These are phyloP conservation scores for Nyctibius bracteatus DNA, from an alignment of 2,113 vertebrate species.

Conservation along the genomic window DNA sequence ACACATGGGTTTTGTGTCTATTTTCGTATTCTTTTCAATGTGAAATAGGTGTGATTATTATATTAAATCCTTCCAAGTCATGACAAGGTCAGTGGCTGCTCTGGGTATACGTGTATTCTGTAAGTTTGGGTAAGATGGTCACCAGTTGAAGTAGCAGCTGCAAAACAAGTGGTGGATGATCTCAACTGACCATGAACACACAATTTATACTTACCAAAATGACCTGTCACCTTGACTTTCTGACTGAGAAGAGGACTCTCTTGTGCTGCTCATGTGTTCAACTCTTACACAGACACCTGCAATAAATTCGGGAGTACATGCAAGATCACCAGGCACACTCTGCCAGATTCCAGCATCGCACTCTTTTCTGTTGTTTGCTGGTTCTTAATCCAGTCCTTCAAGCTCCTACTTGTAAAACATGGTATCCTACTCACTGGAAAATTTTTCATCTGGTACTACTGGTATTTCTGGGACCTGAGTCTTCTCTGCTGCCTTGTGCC, in stretches of 20 bases:
- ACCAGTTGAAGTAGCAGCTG: not conserved
- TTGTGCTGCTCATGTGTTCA: not conserved
- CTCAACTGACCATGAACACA: not conserved
- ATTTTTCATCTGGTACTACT: not conserved
- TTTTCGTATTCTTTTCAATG: not conserved
- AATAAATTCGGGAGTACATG: not conserved
- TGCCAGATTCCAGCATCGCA: not conserved
- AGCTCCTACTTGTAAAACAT: not conserved
- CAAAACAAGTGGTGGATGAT: not conserved
- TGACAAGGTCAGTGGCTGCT: not conserved
- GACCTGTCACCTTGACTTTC: not conserved
- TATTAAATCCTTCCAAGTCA: not conserved
- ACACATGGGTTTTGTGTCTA: not conserved
- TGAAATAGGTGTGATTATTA: not conserved
- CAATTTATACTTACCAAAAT: not conserved
- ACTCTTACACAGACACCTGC: not conserved
- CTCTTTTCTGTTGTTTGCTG: not conserved
- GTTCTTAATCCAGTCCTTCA: not conserved
- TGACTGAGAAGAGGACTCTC: not conserved
- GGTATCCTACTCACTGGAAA: not conserved
- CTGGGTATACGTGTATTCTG: rapidly evolving
- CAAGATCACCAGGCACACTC: not conserved
- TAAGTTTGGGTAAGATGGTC: not conserved
- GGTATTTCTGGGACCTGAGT: not conserved
- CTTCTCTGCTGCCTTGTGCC: not conserved